Conservation (phyloP, 2,888 invertebrate genomes). For the Chloroclysta siterata region DNA sequence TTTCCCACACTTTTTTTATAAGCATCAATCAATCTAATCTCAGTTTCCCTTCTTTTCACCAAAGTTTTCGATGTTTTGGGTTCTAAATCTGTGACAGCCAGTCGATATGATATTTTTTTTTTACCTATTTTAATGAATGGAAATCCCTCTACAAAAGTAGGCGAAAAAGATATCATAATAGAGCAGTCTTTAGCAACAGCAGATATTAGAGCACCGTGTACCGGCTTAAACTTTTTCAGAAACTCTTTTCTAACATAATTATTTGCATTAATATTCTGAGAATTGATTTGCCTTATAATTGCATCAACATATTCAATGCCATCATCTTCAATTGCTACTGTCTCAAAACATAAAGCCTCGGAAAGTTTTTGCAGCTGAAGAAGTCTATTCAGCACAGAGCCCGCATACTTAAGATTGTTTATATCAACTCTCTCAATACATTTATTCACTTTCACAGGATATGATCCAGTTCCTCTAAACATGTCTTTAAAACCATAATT, state of each 20-base stretch:
- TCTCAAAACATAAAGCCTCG: conserved; percentile 44
- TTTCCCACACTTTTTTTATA: conserved; percentile 51
- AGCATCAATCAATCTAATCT: conserved; percentile 58
- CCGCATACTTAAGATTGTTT: conserved; percentile 14
- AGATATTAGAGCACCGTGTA: conserved; percentile 79
- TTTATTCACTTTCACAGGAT: conserved; percentile 12
- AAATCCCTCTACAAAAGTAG: conserved; percentile 46
- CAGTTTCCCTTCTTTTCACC: conserved; percentile 62
- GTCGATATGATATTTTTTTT: conserved; percentile 74
- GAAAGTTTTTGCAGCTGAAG: conserved; percentile 64
- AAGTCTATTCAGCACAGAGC: conserved; percentile 59
- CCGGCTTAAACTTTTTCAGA: conserved; percentile 45
- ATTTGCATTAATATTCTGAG: conserved; percentile 51
- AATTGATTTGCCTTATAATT: conserved; percentile 53
- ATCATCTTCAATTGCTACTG: conserved; percentile 35
- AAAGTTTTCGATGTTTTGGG: conserved; percentile 83
- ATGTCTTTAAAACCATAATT: conserved; percentile 13
- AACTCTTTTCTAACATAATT: conserved; percentile 51
- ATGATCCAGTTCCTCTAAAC: conserved; percentile 8
- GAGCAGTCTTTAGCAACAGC: conserved; percentile 89
- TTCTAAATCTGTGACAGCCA: conserved; percentile 88
- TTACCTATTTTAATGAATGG: conserved; percentile 61
- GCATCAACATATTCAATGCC: conserved; percentile 56
- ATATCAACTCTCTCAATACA: conserved; percentile 16
- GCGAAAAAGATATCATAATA: conserved; percentile 85